Conservation (phyloP, 2,797 vertebrate species). For the Rhinella marina region DNA sequence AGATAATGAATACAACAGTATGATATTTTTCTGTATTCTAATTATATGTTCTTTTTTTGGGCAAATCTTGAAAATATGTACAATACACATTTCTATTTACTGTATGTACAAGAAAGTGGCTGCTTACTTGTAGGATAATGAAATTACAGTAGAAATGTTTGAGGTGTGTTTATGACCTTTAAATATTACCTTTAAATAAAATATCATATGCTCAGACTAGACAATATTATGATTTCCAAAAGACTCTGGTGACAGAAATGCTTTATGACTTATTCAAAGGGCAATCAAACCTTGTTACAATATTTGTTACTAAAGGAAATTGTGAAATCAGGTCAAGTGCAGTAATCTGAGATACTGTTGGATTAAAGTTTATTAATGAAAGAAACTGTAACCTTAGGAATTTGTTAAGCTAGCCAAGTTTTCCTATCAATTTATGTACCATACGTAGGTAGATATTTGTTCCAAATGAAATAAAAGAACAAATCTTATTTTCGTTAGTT, state of each 20-base stretch:
- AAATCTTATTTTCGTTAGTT: not conserved
- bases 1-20: not conserved
- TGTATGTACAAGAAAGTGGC: not conserved
- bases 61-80: not conserved
- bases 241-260: conserved; percentile 52
- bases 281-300: conserved; percentile 56
- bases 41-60: not conserved
- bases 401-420: conserved; percentile 29
- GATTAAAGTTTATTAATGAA: conserved; percentile 61
- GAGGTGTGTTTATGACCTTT: conserved; percentile 34
- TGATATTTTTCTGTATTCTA: not conserved
- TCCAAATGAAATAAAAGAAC: conserved; percentile 1
- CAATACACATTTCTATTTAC: not conserved
- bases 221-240: conserved; percentile 47
- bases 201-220: conserved; percentile 35
- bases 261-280: conserved; percentile 57
- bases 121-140: not conserved
- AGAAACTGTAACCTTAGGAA: conserved; percentile 58
- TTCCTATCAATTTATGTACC: conserved; percentile 50
- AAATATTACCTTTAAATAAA: conserved; percentile 37
- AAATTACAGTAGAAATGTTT: conserved; percentile 10
- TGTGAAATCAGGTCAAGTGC: conserved; percentile 56
- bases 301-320: conserved; percentile 58
- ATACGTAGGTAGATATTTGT: conserved; percentile 20
- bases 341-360: conserved; percentile 57